Evolutionary conservation across 1,140 invertebrate species (phyloP), one percentile per base, ranked within the genome.

Genomic region (Drosophila rhopaloa): DNA sequence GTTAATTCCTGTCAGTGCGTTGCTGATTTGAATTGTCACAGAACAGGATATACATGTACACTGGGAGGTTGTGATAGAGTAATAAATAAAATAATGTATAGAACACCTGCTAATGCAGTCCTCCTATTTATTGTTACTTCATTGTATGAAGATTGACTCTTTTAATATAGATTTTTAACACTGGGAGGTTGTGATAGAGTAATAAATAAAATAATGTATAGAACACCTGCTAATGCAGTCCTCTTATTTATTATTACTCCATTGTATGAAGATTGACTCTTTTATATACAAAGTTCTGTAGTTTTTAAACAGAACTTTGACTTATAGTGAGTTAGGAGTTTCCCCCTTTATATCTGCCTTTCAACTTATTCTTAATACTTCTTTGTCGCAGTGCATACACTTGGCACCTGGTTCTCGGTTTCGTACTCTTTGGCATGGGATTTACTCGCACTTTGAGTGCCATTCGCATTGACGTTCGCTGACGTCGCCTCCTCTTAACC

Each of bases 1-100:
- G 88, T 90, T 91, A 91, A 91, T 88, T 88, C 88, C 88, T 76
- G 83, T 83, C 88, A 88, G 68, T 76, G 88, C 70, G 82, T 81
- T 81, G 80, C 84, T 89, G 84, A 84, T 77, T 61, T 60, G 48
- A 77, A 59, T 77, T 77, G 73, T 67, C 57, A 63, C 68, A 51
- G 40, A 43, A 37, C 41, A 38, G 37, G 48, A 19, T 58, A 13
- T 24, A 19, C 43, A 13, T 24, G 19, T 62, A 11, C 61, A 65
- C 56, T 46, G 60, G 16, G 13, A 38, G 32, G 14, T 24, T 24
- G 35, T 24, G 40, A 61, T 61, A 32, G 0, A 32, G 29, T 32
- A 32, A 48, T 50, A 55, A 50, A 10, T 37, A 35, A 35, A 65
- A n/a, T 44, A 61, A 57, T 57, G 53, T 16, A 48, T 16, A 16